Conservation (phyloP, 2,888 invertebrate genomes). For the Nephrotoma appendiculata region DNA sequence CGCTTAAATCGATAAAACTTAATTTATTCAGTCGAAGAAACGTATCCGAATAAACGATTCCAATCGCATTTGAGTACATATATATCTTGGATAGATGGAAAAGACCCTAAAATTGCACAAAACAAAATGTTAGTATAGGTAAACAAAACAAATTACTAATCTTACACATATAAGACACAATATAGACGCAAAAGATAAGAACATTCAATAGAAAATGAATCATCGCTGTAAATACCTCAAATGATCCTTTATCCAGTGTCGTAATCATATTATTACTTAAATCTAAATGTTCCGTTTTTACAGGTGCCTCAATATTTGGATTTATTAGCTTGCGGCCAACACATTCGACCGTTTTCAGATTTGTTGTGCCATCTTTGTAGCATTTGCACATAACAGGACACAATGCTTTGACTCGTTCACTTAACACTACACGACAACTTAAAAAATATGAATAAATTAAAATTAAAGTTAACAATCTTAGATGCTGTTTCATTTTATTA, state of each 20-base stretch:
- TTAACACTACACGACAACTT: background rate
- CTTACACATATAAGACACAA: background rate
- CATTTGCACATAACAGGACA: background rate
- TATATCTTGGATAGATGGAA: constrained; percentile 22
- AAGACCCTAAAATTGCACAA: constrained; percentile 17
- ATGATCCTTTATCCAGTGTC: background rate
- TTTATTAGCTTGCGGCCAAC: background rate
- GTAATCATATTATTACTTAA: background rate
- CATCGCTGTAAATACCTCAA: background rate
- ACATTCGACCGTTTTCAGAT: background rate
- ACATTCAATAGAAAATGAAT: background rate
- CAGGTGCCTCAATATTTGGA: background rate
- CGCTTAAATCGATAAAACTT: constrained; percentile 41
- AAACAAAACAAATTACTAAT: background rate
- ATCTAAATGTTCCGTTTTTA: background rate
- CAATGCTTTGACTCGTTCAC: background rate
- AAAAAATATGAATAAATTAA: background rate
- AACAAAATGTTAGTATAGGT: background rate
- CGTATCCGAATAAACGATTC: constrained; percentile 45
- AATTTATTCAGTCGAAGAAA: constrained; percentile 39
- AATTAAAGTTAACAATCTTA: background rate
- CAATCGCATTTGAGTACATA: constrained; percentile 41
- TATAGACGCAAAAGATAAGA: background rate
- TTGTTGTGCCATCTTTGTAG: background rate
- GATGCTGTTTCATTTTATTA: background rate